Evolutionary conservation across 2,888 invertebrate genomes (phyloP), one percentile per base, ranked within the genome.

Genomic region (Andrena bucephala): DNA sequence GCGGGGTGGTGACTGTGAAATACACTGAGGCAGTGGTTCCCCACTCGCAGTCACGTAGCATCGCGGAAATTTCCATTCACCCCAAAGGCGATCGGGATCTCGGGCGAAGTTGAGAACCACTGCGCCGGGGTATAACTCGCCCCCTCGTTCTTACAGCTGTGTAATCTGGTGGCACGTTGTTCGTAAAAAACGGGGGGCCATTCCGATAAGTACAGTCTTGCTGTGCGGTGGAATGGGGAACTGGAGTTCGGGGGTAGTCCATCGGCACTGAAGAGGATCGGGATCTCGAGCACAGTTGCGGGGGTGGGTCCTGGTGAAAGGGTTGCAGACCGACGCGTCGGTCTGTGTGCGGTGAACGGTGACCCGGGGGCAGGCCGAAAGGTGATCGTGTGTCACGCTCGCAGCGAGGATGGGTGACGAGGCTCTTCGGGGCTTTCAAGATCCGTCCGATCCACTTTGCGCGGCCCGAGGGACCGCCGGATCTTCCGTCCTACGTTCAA

Each of bases 131-230:
- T 62, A n/a, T n/a, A 29, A n/a, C 29, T 29, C 60, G 31, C 8
- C 31, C 31, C 33, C 8, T n/a, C 33, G 33, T 62, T 62, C 33
- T 31, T 33, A 10, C 8, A 27, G 24, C 24, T 27, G 24, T 16
- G 57, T 57, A 27, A 57, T 27, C 10, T 57, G 54, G 10, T 24
- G 24, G 24, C 24, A 24, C 24, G 24, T 24, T 27, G 57, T 57
- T 13, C 27, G 57, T 57, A 10, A 57, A 57, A 57, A 57, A 57
- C 8, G 24, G 27, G 24, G 8, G 24, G 57, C 57, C 24, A 13
- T 24, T 27, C 27, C 27, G 8, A 13, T 57, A 57, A 27, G 24
- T 57, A 71, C 77, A 77, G 77, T 74, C 77, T 67, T 74, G 50
- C 73, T 33, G 67, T 67, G 67, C 52, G n/a, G 24, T 10, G 36